Evolutionary conservation across 2,113 vertebrate genomes (phyloP), one percentile per base, ranked within the genome.

Genomic region (Grammomys surdaster): DNA sequence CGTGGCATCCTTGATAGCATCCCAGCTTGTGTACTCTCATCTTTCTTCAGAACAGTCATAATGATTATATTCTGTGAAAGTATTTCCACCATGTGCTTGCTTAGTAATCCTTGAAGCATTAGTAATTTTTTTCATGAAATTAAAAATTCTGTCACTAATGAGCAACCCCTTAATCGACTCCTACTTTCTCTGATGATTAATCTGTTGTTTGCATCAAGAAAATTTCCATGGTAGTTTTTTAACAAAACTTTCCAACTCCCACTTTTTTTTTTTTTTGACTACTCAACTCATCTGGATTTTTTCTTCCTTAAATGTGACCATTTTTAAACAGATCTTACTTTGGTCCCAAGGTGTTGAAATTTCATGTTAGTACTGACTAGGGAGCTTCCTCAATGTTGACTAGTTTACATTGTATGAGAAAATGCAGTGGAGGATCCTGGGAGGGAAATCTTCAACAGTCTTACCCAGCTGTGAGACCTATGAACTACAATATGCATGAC

Each of bases 81-180:
- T 65, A 5, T 89, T 93, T 77, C 36, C 56, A 76, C 82, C 72
- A 60, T 19, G 36, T 73, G 72, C 76, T 94, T 95, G 16, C 76
- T 96, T 90, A 73, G 58, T 81, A 97, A 90, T 70, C 43, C n/a
- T 13, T 93, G 92, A 91, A 91, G 22, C 48, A 77, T 81, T 82
- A 70, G 40, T 85, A 89, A 93, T 91, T 96, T 94, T 94, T 97
- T 94, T 84, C 85, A 85, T 80, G 95, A 87, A 88, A 85, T 93
- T 96, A 85, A 95, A 95, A 92, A 48, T 67, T 63, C 8, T 90
- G 91, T 82, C 72, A 75, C 36, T 90, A 93, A 91, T 33, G 33
- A 94, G 78, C 65, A 85, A 36, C 28, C n/a, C 33, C 6, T 84
- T 96, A 77, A 33, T 51, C 69, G n/a, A 33, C 40, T 77, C 58